Percentiles rank a stretch among this genome's conserved stretches.
Conservation (phyloP, 2,888 invertebrate species). For the Idaea aversata region DNA sequence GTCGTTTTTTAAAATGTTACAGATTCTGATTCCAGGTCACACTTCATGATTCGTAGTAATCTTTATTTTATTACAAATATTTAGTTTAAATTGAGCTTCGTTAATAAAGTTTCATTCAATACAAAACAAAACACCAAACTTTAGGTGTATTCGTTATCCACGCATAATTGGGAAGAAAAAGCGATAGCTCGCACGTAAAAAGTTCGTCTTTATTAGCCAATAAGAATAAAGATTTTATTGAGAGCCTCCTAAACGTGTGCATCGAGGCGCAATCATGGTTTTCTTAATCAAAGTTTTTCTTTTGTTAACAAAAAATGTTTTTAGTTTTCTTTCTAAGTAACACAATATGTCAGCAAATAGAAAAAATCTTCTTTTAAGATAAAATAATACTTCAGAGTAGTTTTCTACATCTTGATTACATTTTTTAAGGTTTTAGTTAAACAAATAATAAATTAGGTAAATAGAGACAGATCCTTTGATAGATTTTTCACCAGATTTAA, state of each 20-base stretch:
- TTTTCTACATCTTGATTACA: too few relatives aligned
- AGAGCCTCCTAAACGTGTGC: neutral
- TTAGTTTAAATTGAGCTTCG: too few relatives aligned
- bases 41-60: too few relatives aligned
- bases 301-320: conserved; percentile 18
- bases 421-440: too few relatives aligned
- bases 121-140: conserved; percentile 7
- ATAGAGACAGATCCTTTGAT: too few relatives aligned
- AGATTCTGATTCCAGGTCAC: too few relatives aligned
- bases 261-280: conserved; percentile 12
- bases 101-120: neutral
- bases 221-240: neutral
- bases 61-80: too few relatives aligned
- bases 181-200: neutral
- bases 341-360: conserved; percentile 19
- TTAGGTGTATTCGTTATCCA: neutral
- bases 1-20: too few relatives aligned
- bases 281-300: conserved; percentile 23
- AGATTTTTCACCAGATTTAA: too few relatives aligned
- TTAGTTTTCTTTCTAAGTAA: conserved; percentile 12
- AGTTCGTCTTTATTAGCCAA: neutral
- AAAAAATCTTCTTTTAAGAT: neutral
- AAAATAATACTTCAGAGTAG: too few relatives aligned
- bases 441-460: too few relatives aligned
- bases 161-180: neutral